phyloP scores from a whole-genome alignment of 2,797 vertebrate species.

The Sebastes ruberrimus region DNA sequence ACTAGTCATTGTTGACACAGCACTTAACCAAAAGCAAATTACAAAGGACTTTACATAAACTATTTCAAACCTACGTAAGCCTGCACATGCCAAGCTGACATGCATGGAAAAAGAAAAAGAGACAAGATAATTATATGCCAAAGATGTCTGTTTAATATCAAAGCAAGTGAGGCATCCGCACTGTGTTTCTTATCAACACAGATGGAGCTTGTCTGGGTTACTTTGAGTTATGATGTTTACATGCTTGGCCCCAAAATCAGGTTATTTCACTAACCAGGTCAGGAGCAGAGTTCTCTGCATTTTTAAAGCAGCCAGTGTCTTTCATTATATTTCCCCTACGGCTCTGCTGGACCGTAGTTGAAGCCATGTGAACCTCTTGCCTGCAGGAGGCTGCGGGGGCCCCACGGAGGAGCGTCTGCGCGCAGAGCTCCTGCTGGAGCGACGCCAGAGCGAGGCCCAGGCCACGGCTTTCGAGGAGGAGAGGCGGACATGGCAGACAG shows the following conservation, averaged over 20 bases:
- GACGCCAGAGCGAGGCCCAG: constrained; percentile 93
- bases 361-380: constrained; percentile 34
- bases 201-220: constrained; percentile 5
- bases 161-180: constrained; percentile 1
- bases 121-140: not conserved
- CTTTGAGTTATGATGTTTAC: constrained; percentile 21
- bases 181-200: constrained; percentile 24
- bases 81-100: not conserved
- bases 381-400: constrained; percentile 69
- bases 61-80: not conserved
- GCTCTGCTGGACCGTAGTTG: constrained; percentile 31
- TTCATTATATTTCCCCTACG: constrained; percentile 35
- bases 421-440: constrained; percentile 92
- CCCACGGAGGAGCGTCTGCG: constrained; percentile 88
- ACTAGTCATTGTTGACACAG: not conserved
- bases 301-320: constrained; percentile 34
- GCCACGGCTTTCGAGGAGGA: constrained; percentile 91
- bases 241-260: constrained; percentile 35
- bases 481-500: constrained; percentile 93
- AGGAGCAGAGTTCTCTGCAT: constrained; percentile 12
- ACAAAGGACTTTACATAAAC: not conserved
- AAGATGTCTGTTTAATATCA: constrained; percentile 16
- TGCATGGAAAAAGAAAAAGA: not conserved
- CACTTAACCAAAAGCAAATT: not conserved
- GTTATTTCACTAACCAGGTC: constrained; percentile 50